Evolutionary conservation across 2,888 invertebrate species (phyloP), one percentile per base, ranked within the genome.

Genomic region (Eilema caniola): DNA sequence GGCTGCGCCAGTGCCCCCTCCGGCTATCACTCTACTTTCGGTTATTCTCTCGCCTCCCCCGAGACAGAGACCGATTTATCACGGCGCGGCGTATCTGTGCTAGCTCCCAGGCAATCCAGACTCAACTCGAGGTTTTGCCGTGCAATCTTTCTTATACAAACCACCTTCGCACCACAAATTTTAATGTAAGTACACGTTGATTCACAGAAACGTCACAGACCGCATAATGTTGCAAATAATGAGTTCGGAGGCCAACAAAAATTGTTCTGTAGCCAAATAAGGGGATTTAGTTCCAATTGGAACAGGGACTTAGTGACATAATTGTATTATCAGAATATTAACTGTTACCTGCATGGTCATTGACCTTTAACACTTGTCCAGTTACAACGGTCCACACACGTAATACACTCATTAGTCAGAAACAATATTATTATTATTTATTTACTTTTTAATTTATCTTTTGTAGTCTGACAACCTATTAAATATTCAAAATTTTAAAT

Each of bases 21-120:
- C 91, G 89, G 89, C 89, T 90, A 90, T 91, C 90, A 92, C 90
- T 91, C 92, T 90, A 93, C 94, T 94, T 93, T 94, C 91, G 90
- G 92, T 90, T 88, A 86, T 89, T 87, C 89, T 87, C 87, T 92
- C 86, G 85, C 89, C 90, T 93, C 94, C 93, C 93, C 81, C 79
- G 91, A 92, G 90, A 89, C 89, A 79, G 77, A 88, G 87, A 81
- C 89, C 91, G 91, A 93, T 94, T 93, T 91, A 93, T 93, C 93
- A 92, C 90, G 83, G 85, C 85, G 79, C 84, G 78, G 80, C 81
- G 85, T 89, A 86, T 88, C 86, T 86, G 85, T 88, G 85, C 78
- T 84, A 83, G 82, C 83, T 87, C 82, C 84, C 82, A 88, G 88
- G 87, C 85, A 81, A 85, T 86, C 86, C 86, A 84, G 84, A 83